Base-by-base conservation (phyloP, 2,888 invertebrate genomes). In the Drosophila conformis region DNA sequence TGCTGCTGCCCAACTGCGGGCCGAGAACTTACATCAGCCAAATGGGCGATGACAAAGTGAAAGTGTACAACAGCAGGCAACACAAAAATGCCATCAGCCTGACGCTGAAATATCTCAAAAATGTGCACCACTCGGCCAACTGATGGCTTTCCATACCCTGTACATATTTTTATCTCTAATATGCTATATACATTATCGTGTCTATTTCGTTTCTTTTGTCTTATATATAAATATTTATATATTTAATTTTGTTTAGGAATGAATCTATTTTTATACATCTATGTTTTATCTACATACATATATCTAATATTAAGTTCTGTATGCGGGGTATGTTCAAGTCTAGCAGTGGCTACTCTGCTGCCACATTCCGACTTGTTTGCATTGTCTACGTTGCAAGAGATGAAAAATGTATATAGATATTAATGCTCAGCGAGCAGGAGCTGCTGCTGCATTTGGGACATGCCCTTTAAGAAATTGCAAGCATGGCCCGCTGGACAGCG, bases 321-420 rank as follows among this genome's bases (percentile, higher is more conserved):
- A 1, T 48, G 4, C 6, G 51, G 59, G 40, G 69, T 58, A 69
- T 65, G 29, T 38, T 0, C 2, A 10, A 53, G 69, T 66, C 29
- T 15, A 25, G 21, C 25, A 48, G 1, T 13, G 3, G 15, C 2
- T 0, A 4, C 4, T 2, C 3, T 5, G 8, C 11, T 15, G 1
- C 8, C 4, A 5, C 13, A 64, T 49, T 56, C 21, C 61, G 54
- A 51, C 67, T 64, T 73, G 76, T 82, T 80, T 80, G 82, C 83
- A 83, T 76, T 80, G 83, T 80, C 78, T 73, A 69, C 61, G 49
- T 58, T 54, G 66, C 52, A 33, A 63, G 69, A 70, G 73, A 80
- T 83, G 83, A 83, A 78, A 80, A 82, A 82, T 82, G 72, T 80
- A 72, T 83, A 82, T 69, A 83, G 81, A 83, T 83, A 82, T 82